Base-by-base conservation (phyloP, 2,797 vertebrate genomes). In the Coreius guichenoti region DNA sequence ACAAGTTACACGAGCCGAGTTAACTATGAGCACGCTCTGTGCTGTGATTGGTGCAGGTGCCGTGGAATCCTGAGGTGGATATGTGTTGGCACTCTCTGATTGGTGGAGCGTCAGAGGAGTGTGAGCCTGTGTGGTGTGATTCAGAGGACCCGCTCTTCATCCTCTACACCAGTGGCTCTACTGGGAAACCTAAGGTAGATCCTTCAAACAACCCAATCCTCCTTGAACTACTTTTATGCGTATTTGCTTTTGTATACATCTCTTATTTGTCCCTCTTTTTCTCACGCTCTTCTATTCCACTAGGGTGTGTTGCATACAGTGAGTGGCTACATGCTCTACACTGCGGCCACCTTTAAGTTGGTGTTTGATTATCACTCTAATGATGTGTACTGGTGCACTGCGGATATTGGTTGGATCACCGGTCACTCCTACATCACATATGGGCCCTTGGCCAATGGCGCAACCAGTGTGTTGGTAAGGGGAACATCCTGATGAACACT, bases 331-430 rank as follows among this genome's bases (percentile, higher is more conserved):
- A 97, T 99, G 97, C 94, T 99, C 56, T 99, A 96, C 91, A 94
- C 95, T 0, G 97, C 98, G 77, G 90, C 95, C 87, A 97, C 98
- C 16, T 99, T 98, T 92, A 99, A 98, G 58, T 94, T 97, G 3
- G 98, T 99, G 87, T 99, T 99, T 76, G 98, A 99, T 95, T 93
- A 98, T 92, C 97, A 97, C 39, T 90, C 94, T 0, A 95, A 96
- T 4, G 98, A 99, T 31, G 89, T 99, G 39, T 99, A 97, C 94
- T 99, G 98, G 98, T 99, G 98, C 94, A 99, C 98, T 0, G 98
- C 98, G 0, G 98, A 99, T 93, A 97, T 99, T 4, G 98, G 98
- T 1, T 99, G 98, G 98, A 99, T 99, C 91, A 99, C 98, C 0
- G 98, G 98, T 14, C 98, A 99, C 91, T 99, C 98, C 82, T 99